Conservation (phyloP, 2,113 vertebrate species). For the Prolemur simus region DNA sequence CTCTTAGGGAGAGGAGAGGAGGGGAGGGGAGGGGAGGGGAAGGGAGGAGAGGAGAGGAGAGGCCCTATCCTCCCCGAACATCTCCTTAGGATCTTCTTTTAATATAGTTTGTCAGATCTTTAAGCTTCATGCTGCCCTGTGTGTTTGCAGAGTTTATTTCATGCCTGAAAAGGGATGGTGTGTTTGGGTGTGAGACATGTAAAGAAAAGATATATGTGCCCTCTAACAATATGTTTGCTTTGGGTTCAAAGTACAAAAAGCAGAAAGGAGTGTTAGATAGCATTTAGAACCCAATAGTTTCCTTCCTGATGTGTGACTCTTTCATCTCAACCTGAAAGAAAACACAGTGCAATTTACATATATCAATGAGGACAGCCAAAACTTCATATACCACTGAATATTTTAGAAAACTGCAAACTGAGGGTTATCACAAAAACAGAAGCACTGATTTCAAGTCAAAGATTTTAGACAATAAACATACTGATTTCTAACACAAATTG, state of each 20-base stretch:
- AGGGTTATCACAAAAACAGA: not conserved
- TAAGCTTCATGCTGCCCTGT: not conserved
- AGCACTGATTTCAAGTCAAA: not conserved
- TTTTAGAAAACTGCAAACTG: slow-evolving; percentile 1
- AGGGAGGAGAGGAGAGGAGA: too few species aligned
- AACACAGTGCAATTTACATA: not conserved
- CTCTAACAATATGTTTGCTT: not conserved
- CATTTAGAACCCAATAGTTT: not conserved
- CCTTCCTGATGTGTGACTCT: not conserved
- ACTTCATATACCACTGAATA: not conserved
- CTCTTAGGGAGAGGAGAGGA: too few species aligned
- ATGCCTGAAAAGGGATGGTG: not conserved
- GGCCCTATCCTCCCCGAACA: not conserved
- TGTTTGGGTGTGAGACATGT: not conserved
- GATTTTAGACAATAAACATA: slow-evolving; percentile 14
- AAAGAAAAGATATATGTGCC: not conserved
- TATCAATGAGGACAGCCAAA: not conserved
- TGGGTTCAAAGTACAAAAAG: not conserved
- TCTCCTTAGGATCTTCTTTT: not conserved
- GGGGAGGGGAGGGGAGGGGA: too few species aligned
- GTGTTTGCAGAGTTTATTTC: not conserved
- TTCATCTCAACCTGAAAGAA: slow-evolving; percentile 18
- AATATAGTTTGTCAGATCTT: not conserved
- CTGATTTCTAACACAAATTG: slow-evolving; percentile 26
- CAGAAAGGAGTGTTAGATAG: not conserved